These are phyloP conservation scores for Druon quercuslanigerum DNA, from an alignment of 1,140 invertebrate genomes.

Conservation along the genomic window DNA sequence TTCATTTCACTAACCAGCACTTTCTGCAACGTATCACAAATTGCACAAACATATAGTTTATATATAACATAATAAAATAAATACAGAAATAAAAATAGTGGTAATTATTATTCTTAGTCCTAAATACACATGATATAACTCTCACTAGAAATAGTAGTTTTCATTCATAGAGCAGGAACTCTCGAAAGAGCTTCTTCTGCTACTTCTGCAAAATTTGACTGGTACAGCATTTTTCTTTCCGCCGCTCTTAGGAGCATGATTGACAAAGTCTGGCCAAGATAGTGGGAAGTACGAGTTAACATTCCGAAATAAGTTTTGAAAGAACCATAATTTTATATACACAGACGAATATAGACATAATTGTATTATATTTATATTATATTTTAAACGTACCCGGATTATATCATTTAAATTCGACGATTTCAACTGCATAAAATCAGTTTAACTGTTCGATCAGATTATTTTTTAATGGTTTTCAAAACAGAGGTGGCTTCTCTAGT, in stretches of 20 bases:
- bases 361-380: too few species aligned
- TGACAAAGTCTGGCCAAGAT: neutral
- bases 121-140: neutral
- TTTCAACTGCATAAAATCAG: too few species aligned
- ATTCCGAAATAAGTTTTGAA: neutral
- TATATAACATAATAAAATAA: too few species aligned
- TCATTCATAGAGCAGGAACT: neutral
- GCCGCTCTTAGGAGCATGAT: neutral
- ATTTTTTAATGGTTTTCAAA: too few species aligned
- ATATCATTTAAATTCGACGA: too few species aligned
- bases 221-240: neutral
- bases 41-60: neutral
- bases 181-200: neutral
- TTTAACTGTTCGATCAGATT: too few species aligned
- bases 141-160: neutral
- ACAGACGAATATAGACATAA: neutral
- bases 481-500: too few species aligned
- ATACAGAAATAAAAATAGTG: too few species aligned
- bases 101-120: too few species aligned
- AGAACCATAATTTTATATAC: neutral
- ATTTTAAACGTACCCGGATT: too few species aligned
- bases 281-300: neutral
- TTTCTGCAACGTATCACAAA: neutral
- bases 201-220: neutral
- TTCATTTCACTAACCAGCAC: neutral